phyloP scores from a whole-genome alignment of 2,113 vertebrate species.

The Vimba vimba region DNA sequence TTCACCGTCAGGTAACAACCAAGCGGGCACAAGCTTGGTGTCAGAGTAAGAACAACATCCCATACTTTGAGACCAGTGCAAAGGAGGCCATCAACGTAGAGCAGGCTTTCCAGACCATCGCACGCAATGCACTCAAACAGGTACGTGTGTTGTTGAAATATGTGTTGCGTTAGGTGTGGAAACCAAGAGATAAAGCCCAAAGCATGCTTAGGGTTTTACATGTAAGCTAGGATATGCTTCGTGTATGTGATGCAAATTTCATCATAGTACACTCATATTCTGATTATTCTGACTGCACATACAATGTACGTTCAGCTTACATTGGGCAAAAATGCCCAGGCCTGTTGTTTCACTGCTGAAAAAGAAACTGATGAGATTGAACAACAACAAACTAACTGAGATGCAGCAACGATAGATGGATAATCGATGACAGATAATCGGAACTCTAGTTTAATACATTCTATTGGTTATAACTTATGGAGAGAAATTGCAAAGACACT shows the following conservation, averaged over 20 bases:
- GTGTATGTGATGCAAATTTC: not conserved
- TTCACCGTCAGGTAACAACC: constrained; percentile 87
- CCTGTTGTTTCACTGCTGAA: no score
- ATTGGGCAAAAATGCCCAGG: no score
- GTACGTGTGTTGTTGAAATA: constrained; percentile 66
- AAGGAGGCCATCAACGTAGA: constrained; percentile 99
- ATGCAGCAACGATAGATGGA: no score
- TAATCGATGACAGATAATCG: no score
- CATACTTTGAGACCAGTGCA: constrained; percentile 98
- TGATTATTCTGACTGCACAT: no score
- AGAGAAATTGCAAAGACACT: no score
- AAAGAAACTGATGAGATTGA: no score
- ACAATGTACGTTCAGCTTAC: no score
- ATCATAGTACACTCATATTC: not conserved
- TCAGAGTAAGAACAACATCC: constrained; percentile 99
- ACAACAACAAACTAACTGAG: no score
- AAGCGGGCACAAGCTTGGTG: constrained; percentile 98
- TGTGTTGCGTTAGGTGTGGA: not conserved
- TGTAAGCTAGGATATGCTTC: no score
- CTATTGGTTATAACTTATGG: no score
- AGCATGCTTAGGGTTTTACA: not conserved
- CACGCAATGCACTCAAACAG: constrained; percentile 98
- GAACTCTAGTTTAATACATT: no score
- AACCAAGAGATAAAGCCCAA: not conserved
- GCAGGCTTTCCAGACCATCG: constrained; percentile 99